These are phyloP conservation scores for Agelastica alni DNA, from an alignment of 2,888 invertebrate species.

Conservation along the genomic window DNA sequence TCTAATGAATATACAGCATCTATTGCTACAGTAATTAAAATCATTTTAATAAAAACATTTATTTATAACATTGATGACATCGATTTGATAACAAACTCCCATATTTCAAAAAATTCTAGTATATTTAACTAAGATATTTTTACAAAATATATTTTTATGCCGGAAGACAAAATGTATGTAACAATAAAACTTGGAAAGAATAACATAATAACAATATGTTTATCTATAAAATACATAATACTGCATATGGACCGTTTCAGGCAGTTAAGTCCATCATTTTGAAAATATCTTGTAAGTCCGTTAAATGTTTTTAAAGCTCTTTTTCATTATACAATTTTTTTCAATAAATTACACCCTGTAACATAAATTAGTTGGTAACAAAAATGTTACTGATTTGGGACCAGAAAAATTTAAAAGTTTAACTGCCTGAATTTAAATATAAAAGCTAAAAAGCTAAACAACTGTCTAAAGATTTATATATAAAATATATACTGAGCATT, in stretches of 20 bases:
- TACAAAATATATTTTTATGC: conserved; percentile 27
- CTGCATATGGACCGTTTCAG: conserved; percentile 6
- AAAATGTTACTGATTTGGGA: too few relatives aligned
- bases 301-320: too few relatives aligned
- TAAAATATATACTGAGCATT: conserved; percentile 47
- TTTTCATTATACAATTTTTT: too few relatives aligned
- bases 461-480: conserved; percentile 40
- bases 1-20: too few relatives aligned
- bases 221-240: conserved; percentile 14
- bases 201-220: conserved; percentile 8
- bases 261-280: too few relatives aligned
- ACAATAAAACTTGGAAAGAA: conserved; percentile 29
- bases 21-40: too few relatives aligned
- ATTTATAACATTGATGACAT: conserved; percentile 42
- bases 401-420: not conserved
- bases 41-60: conserved; percentile 36
- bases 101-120: conserved; percentile 15
- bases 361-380: too few relatives aligned
- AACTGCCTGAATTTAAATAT: conserved; percentile 29
- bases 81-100: conserved; percentile 39
- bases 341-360: too few relatives aligned
- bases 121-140: conserved; percentile 11
- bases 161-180: conserved; percentile 43
- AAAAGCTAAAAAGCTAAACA: conserved; percentile 37
- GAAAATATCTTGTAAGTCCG: too few relatives aligned